phyloP scores from a whole-genome alignment of 2,113 vertebrate species.

The Stomatorhinus ivindoensis region DNA sequence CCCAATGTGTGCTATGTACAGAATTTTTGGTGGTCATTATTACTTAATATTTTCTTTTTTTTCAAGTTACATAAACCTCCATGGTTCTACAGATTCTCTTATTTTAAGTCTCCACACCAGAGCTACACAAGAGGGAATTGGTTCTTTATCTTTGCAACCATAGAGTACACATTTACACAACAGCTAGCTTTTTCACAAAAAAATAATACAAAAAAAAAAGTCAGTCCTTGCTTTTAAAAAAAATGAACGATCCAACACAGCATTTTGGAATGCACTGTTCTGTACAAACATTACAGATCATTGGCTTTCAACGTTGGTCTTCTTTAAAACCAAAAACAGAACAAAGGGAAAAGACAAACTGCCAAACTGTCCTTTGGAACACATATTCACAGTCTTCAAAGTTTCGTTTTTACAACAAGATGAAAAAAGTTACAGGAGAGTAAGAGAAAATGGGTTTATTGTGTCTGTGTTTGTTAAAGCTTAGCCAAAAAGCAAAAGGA shows the following conservation, averaged over 20 bases:
- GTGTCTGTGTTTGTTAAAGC: slow-evolving; percentile 76
- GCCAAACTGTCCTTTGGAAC: slow-evolving; percentile 47
- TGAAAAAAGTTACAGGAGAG: slow-evolving; percentile 41
- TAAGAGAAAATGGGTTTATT: slow-evolving; percentile 46
- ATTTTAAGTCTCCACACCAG: slow-evolving; percentile 34
- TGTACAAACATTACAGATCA: slow-evolving; percentile 69
- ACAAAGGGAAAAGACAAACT: background rate
- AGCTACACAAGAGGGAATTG: slow-evolving; percentile 58
- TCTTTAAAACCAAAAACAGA: slow-evolving; percentile 56
- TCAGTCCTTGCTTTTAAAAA: slow-evolving; percentile 56
- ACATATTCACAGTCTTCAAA: slow-evolving; percentile 71
- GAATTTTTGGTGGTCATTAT: slow-evolving; percentile 71
- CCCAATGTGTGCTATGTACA: slow-evolving; percentile 70
- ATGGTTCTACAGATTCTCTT: slow-evolving; percentile 1
- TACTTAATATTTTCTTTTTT: slow-evolving; percentile 52
- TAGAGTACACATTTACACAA: slow-evolving; percentile 80
- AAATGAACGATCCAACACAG: slow-evolving; percentile 59
- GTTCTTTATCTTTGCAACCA: slow-evolving; percentile 60
- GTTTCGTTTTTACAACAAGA: slow-evolving; percentile 70
- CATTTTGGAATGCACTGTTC: slow-evolving; percentile 80
- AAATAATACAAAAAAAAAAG: slow-evolving; percentile 44
- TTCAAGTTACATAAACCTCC: slow-evolving; percentile 46
- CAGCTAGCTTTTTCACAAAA: slow-evolving; percentile 76
- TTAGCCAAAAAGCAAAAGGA: slow-evolving; percentile 72
- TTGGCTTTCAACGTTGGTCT: slow-evolving; percentile 73